Evolutionary conservation across 1,140 invertebrate species (phyloP), one percentile per base, ranked within the genome.

Genomic region (Drosophila kohkoa): DNA sequence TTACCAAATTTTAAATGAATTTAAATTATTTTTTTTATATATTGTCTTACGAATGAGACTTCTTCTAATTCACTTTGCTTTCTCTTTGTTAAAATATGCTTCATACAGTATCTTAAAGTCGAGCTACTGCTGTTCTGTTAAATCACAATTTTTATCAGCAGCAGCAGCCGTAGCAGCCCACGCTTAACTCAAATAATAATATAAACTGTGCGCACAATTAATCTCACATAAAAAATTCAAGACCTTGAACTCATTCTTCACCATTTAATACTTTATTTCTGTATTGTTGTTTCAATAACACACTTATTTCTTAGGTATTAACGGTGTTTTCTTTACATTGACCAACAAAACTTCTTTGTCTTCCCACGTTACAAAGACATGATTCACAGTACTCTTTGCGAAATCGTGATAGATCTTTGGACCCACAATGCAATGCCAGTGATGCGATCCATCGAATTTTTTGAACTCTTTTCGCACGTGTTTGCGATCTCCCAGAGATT

Each of bases 371-470:
- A 54, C 10, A 5, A 13, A 15, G 0, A 54, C n/a, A 15, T 15
- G 10, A 11, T 6, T 41, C 0, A n/a, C 8, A 0, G 8, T 0
- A 43, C 28, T 30, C 6, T 30, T 10, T 2, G 0, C 1, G 3
- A 64, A 64, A 25, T 28, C 62, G 62, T 11, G 43, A 8, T 7
- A 32, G 13, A 65, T 3, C 0, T 54, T 8, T 1, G 8, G 16
- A 2, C 62, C 62, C 16, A 64, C 16, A 15, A 64, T 41, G 20
- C 62, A 64, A 20, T 64, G 48, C 48, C 62, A 64, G 5, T 38
- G 8, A 2, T 41, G 8, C 1, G 3, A 7, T 2, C 2, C 8
- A 1, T 7, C 15, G 2, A 5, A 10, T 0, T 38, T 41, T 8
- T 3, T 2, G n/a, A 64, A 64, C n/a, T 52, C n/a, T 5, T 2